phyloP scores from a whole-genome alignment of 2,797 vertebrate genomes.

The Dendrocincla fuliginosa region DNA sequence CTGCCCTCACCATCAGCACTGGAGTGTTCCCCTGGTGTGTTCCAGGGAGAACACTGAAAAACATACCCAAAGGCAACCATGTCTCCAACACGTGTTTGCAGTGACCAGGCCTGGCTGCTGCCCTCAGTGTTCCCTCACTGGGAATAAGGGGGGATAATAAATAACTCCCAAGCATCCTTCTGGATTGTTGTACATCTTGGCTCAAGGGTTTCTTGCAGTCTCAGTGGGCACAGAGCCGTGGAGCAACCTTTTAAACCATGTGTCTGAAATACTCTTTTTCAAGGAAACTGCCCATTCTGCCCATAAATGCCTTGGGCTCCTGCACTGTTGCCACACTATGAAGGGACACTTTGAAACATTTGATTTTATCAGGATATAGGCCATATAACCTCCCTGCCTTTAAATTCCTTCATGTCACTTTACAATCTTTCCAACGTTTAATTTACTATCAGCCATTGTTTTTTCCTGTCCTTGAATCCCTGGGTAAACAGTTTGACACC shows the following conservation, averaged over 20 bases:
- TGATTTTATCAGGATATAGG: slow-evolving; percentile 27
- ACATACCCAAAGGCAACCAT: background rate
- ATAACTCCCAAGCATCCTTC: background rate
- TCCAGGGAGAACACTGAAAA: background rate
- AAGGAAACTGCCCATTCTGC: background rate
- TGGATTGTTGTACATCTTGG: background rate
- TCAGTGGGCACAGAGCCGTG: background rate
- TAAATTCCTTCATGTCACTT: slow-evolving; percentile 17
- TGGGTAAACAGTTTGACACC: background rate
- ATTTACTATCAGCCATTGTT: background rate
- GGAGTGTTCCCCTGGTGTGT: fast-evolving
- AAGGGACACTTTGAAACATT: slow-evolving; percentile 5
- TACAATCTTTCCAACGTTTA: background rate
- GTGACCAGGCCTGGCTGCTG: background rate
- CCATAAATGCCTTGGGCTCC: background rate
- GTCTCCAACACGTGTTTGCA: fast-evolving
- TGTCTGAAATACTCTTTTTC: background rate
- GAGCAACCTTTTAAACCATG: background rate
- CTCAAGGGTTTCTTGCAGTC: slow-evolving; percentile 5
- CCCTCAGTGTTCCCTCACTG: background rate
- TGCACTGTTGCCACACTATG: background rate
- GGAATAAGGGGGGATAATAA: background rate
- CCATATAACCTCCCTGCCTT: slow-evolving; percentile 10
- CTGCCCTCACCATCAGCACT: background rate
- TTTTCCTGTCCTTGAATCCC: background rate